Conservation (phyloP, 2,113 vertebrate species). For the Phyllostomus hastatus region DNA sequence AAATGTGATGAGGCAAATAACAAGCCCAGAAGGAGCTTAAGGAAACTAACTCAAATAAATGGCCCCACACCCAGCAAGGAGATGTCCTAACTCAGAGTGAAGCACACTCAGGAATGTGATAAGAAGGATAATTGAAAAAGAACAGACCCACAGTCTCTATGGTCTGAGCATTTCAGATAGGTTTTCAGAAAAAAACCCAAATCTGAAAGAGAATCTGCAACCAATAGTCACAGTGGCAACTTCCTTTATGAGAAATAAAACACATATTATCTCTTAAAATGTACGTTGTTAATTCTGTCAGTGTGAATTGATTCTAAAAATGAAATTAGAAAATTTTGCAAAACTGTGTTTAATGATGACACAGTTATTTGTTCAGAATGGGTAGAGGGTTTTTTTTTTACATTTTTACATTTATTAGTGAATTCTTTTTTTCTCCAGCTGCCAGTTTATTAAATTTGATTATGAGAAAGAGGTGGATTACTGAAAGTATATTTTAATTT, state of each 20-base stretch:
- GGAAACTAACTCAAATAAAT: conserved; percentile 7
- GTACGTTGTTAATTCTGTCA: background rate
- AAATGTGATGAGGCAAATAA: background rate
- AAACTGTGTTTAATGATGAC: background rate
- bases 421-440: background rate
- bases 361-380: background rate
- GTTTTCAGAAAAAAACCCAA: background rate
- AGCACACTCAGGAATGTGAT: conserved; percentile 23
- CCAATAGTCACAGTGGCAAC: background rate
- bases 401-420: background rate
- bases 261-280: background rate
- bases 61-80: background rate
- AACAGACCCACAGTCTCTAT: background rate
- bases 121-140: conserved; percentile 44
- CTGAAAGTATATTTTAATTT: background rate
- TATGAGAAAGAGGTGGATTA: background rate
- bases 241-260: background rate
- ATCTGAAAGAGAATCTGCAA: background rate
- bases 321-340: background rate
- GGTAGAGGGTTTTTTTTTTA: background rate
- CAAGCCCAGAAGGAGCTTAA: background rate
- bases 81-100: conserved; percentile 29
- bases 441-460: background rate
- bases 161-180: background rate
- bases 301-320: background rate